phyloP scores from a whole-genome alignment of 2,113 vertebrate genomes.

The Carollia perspicillata region DNA sequence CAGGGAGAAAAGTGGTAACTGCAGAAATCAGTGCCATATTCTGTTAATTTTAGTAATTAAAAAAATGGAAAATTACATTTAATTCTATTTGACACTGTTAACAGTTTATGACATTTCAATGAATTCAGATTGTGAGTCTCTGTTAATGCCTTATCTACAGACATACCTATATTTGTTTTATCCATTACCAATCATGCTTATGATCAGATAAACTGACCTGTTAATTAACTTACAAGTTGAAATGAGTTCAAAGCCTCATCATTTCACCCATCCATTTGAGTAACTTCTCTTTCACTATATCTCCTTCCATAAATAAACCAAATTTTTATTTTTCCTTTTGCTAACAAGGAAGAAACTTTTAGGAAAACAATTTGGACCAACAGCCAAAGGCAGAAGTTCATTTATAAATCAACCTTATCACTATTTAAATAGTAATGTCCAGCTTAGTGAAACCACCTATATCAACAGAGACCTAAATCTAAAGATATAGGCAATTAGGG shows the following conservation, averaged over 20 bases:
- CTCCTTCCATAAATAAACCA: slow-evolving; percentile 9
- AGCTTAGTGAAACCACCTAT: not conserved
- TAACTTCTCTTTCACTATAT: not conserved
- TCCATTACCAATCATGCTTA: not conserved
- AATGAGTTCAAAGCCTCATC: not conserved
- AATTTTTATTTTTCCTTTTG: not conserved
- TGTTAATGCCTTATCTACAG: slow-evolving; percentile 13
- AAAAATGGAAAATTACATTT: slow-evolving; percentile 84
- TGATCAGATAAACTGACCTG: slow-evolving; percentile 13
- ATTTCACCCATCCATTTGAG: not conserved
- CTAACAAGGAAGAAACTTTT: slow-evolving; percentile 33
- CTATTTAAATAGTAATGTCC: slow-evolving; percentile 9
- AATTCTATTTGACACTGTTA: slow-evolving; percentile 82
- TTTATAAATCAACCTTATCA: slow-evolving; percentile 29
- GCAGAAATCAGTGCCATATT: slow-evolving; percentile 83
- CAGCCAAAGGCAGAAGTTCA: slow-evolving; percentile 23
- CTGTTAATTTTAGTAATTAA: slow-evolving; percentile 88
- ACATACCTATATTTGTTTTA: not conserved
- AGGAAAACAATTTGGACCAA: slow-evolving; percentile 22
- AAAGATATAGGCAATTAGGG: not conserved
- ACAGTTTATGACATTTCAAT: slow-evolving; percentile 79
- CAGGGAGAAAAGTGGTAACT: slow-evolving; percentile 76
- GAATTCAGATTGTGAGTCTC: slow-evolving; percentile 54
- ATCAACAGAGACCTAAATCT: slow-evolving; percentile 1
- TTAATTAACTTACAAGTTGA: slow-evolving; percentile 2